Evolutionary conservation across 2,113 vertebrate genomes (phyloP).

Genomic region (Lates calcarifer): DNA sequence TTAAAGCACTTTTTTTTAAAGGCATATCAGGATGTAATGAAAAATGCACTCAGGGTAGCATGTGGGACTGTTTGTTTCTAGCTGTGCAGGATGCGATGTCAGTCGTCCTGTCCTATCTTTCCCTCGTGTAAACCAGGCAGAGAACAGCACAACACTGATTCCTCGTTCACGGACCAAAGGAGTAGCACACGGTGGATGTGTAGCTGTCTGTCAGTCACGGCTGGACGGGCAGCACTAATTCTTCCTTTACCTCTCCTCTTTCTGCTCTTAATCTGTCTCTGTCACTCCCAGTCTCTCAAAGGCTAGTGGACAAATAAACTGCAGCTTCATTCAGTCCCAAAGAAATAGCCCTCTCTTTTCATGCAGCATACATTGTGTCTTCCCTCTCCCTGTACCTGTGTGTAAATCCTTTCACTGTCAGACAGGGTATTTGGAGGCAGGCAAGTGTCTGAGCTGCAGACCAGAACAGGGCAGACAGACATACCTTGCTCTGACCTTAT

Average conservation of each 20-base stretch:
- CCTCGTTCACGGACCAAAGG: conserved; percentile 31
- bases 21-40: conserved; percentile 63
- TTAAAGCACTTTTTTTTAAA: conserved; percentile 65
- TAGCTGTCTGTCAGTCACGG: conserved; percentile 48
- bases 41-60: conserved; percentile 38
- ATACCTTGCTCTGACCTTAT: conserved; percentile 43
- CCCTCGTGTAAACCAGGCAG: conserved; percentile 36
- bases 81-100: conserved; percentile 14
- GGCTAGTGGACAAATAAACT: conserved; percentile 47
- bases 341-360: conserved; percentile 45
- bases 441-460: conserved; percentile 47
- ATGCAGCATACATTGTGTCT: conserved; percentile 42
- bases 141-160: conserved; percentile 37
- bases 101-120: conserved; percentile 34
- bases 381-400: conserved; percentile 53
- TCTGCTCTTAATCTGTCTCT: conserved; percentile 44
- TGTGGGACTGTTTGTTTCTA: conserved; percentile 22
- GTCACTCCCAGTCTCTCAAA: conserved; percentile 51
- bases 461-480: conserved; percentile 46
- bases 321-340: conserved; percentile 44
- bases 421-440: conserved; percentile 48
- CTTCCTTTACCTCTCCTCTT: conserved; percentile 20
- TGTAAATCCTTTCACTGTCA: conserved; percentile 57
- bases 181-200: conserved; percentile 33
- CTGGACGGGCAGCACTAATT: conserved; percentile 44